Evolutionary conservation across 2,113 vertebrate species (phyloP).

Genomic region (Steatornis caripensis): DNA sequence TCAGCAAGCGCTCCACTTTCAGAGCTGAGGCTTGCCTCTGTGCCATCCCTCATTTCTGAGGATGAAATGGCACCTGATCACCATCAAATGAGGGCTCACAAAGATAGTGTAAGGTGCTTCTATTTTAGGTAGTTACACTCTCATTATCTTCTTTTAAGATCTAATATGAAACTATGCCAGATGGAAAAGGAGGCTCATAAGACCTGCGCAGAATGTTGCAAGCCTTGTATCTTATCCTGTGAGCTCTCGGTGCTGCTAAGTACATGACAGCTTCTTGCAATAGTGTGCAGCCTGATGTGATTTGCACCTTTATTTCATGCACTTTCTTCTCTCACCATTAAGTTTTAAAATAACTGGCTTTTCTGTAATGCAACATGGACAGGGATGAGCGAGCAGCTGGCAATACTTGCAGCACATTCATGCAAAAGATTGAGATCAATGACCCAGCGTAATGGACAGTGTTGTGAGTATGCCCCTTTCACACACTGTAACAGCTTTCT

Average conservation of each 20-base stretch:
- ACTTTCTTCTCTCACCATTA: neutral
- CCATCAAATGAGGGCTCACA: neutral
- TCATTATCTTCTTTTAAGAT: neutral
- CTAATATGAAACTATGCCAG: neutral
- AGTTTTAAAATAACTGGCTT: neutral
- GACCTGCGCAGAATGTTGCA: neutral
- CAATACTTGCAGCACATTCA: neutral
- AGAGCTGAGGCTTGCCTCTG: neutral
- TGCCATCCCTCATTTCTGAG: neutral
- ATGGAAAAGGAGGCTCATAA: neutral
- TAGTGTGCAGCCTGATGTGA: neutral
- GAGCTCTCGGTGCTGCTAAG: neutral
- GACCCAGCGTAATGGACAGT: neutral
- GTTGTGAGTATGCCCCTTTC: neutral
- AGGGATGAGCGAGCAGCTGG: neutral
- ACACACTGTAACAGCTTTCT: neutral
- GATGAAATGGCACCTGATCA: neutral
- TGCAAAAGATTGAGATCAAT: neutral
- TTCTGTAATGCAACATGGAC: neutral
- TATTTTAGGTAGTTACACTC: neutral
- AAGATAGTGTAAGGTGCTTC: neutral
- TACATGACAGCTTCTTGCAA: accelerated
- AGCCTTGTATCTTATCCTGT: neutral
- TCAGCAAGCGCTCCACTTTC: neutral
- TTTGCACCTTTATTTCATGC: neutral